These are phyloP conservation scores for Aix galericulata DNA, from an alignment of 2,113 vertebrate species.

Conservation along the genomic window DNA sequence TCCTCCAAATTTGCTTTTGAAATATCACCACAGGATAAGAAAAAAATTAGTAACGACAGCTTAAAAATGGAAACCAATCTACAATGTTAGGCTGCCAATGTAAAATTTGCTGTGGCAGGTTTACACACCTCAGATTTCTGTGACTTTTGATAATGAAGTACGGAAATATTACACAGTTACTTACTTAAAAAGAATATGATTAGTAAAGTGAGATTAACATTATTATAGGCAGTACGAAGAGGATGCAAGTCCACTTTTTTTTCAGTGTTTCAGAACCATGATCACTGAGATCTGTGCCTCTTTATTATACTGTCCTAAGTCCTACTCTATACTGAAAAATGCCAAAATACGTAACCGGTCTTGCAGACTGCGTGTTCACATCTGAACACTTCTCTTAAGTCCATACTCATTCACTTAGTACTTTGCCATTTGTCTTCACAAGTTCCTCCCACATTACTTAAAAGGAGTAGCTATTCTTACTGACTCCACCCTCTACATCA, in stretches of 20 bases:
- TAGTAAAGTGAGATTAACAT: not conserved
- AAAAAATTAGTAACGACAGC: not conserved
- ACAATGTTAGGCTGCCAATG: not conserved
- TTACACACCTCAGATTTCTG: not conserved
- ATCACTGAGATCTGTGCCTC: not conserved
- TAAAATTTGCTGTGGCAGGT: not conserved
- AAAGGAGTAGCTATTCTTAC: not conserved
- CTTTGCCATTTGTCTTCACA: accelerated
- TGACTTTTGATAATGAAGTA: not conserved
- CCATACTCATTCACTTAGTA: not conserved
- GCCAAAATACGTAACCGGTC: not conserved
- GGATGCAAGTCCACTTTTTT: not conserved
- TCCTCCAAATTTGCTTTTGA: not conserved
- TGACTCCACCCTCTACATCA: not conserved
- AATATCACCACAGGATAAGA: not conserved
- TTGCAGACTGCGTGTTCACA: not conserved
- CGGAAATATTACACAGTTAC: not conserved
- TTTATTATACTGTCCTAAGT: not conserved
- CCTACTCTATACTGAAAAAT: not conserved
- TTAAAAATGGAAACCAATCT: not conserved
- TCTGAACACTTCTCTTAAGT: not conserved
- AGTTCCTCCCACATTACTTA: not conserved
- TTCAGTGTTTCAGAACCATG: not conserved
- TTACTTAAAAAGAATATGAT: not conserved
- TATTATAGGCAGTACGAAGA: not conserved